A percentile compares a stretch with the other conserved stretches of the same genome.
Conservation (phyloP, 2,797 vertebrate genomes). For the Enteromius viviparus region DNA sequence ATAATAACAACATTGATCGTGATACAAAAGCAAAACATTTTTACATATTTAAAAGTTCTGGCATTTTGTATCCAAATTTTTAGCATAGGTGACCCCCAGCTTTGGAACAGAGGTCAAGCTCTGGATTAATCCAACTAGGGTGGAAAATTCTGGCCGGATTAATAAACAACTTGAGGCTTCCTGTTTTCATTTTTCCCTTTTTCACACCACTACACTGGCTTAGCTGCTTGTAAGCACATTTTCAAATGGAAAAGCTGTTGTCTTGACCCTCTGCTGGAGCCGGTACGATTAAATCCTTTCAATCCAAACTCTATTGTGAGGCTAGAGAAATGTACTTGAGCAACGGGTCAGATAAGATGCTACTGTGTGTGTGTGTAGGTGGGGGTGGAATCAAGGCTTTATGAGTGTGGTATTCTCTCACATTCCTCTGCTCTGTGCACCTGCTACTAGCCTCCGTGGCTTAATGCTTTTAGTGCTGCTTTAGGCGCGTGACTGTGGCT, state of each 20-base stretch:
- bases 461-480: constrained; percentile 55
- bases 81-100: constrained; percentile 26
- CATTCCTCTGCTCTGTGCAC: constrained; percentile 11
- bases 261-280: constrained; percentile 53
- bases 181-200: constrained; percentile 27
- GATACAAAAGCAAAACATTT: background rate
- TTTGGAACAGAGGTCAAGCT: constrained; percentile 5
- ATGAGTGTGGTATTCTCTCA: constrained; percentile 47
- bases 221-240: constrained; percentile 46
- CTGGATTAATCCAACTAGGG: constrained; percentile 43
- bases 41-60: constrained; percentile 15
- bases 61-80: constrained; percentile 25
- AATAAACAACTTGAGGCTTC: constrained; percentile 25
- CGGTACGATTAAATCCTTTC: constrained; percentile 58
- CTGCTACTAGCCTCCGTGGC: constrained; percentile 26
- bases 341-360: constrained; percentile 51
- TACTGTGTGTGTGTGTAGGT: constrained; percentile 29
- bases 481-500: constrained; percentile 32
- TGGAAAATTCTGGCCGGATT: constrained; percentile 21
- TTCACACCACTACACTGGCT: constrained; percentile 31
- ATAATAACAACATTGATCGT: background rate
- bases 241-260: constrained; percentile 48
- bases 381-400: constrained; percentile 6
- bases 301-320: constrained; percentile 55
- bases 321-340: constrained; percentile 43